A percentile compares a stretch with the other conserved stretches of the same genome.
phyloP scores from a whole-genome alignment of 2,113 vertebrate species.

The Pycnonotus jocosus region DNA sequence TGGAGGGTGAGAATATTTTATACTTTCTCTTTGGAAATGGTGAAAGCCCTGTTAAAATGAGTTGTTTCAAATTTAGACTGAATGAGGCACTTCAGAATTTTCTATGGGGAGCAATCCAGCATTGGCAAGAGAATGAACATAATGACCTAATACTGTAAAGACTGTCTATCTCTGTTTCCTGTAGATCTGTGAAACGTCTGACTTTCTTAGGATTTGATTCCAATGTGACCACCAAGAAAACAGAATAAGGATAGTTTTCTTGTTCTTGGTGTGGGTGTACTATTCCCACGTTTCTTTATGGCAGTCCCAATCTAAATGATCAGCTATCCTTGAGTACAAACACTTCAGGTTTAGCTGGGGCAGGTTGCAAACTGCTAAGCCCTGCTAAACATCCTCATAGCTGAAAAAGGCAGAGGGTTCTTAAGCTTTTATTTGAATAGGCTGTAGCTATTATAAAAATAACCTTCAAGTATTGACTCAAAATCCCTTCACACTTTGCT shows the following conservation, averaged over 20 bases:
- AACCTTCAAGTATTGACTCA: conserved; percentile 72
- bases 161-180: conserved; percentile 26
- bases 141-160: conserved; percentile 34
- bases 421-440: conserved; percentile 73
- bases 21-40: not conserved
- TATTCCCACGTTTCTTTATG: conserved; percentile 29
- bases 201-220: conserved; percentile 40
- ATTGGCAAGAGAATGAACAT: not conserved
- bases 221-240: conserved; percentile 24
- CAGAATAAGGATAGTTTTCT: not conserved
- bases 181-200: conserved; percentile 7
- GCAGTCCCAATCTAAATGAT: conserved; percentile 19
- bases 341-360: conserved; percentile 15
- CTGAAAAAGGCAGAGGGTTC: conserved; percentile 63
- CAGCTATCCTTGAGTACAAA: not conserved
- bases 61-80: conserved; percentile 1
- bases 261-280: conserved; percentile 3
- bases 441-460: conserved; percentile 73
- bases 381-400: conserved; percentile 58
- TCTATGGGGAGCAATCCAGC: not conserved
- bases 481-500: conserved; percentile 68
- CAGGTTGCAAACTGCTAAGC: conserved; percentile 58
- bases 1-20: not conserved
- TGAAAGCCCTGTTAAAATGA: not conserved
- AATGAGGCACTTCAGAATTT: not conserved